phyloP scores from a whole-genome alignment of 1,140 invertebrate genomes.

The Drosophila triauraria region DNA sequence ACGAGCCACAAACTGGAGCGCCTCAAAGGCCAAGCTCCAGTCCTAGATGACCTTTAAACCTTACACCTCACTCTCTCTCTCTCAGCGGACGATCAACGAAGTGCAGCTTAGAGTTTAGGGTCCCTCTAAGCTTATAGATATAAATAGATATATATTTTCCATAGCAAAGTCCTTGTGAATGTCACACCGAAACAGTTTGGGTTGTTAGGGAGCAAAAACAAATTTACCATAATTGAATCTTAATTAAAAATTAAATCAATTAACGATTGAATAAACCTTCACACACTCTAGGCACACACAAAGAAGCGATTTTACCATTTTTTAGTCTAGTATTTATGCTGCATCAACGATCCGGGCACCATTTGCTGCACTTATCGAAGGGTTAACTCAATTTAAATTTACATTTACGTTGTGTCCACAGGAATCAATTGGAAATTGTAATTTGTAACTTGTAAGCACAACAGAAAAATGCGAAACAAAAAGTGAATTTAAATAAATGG shows the following conservation, averaged over 20 bases:
- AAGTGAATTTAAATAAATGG: constrained; percentile 36
- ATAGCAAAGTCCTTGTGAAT: constrained; percentile 37
- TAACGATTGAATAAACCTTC: constrained; percentile 40
- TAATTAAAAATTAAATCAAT: constrained; percentile 41
- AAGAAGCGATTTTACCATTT: constrained; percentile 16
- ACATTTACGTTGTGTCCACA: constrained; percentile 28
- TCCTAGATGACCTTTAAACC: constrained; percentile 9
- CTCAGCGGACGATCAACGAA: constrained; percentile 46
- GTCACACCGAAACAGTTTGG: constrained; percentile 32
- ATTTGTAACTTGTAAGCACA: constrained; percentile 47
- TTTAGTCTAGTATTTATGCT: constrained; percentile 36
- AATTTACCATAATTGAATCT: constrained; percentile 39
- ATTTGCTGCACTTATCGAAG: constrained; percentile 30
- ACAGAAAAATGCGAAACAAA: constrained; percentile 13
- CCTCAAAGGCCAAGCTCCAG: constrained; percentile 43
- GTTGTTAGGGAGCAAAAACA: constrained; percentile 67
- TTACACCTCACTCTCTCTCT: constrained; percentile 14
- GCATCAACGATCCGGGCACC: constrained; percentile 42
- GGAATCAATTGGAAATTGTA: constrained; percentile 57
- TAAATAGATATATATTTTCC: constrained; percentile 39
- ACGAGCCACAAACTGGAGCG: constrained; percentile 39
- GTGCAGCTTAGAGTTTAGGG: constrained; percentile 19
- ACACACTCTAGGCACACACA: constrained; percentile 24
- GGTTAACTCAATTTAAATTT: constrained; percentile 33
- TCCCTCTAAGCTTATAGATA: constrained; percentile 8